These are phyloP conservation scores for Catharus fuscescens DNA, from an alignment of 2,113 vertebrate species.

Conservation along the genomic window DNA sequence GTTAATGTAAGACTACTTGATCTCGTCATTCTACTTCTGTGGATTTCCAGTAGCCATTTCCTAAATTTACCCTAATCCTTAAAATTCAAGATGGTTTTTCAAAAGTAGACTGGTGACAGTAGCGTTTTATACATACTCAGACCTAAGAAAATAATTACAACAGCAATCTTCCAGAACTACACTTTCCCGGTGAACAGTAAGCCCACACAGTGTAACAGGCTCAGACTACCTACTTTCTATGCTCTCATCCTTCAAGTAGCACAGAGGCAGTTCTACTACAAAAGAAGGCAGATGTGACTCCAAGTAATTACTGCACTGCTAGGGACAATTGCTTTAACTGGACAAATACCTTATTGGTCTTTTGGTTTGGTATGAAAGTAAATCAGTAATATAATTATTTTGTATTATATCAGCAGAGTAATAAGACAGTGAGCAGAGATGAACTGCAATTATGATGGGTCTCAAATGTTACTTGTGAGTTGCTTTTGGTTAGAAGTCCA, in stretches of 20 bases:
- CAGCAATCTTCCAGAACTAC: neutral
- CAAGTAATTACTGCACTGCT: neutral
- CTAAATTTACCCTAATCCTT: neutral
- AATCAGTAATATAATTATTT: neutral
- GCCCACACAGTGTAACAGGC: neutral
- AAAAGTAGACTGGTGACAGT: neutral
- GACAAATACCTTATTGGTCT: neutral
- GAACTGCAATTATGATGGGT: neutral
- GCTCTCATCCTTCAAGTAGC: neutral
- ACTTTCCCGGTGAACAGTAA: neutral
- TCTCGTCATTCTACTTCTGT: neutral
- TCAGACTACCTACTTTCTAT: neutral
- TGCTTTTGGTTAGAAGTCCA: neutral
- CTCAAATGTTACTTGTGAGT: neutral
- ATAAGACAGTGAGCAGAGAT: neutral
- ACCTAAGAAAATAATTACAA: neutral
- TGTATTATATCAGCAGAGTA: neutral
- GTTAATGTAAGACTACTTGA: neutral
- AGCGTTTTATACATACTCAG: neutral
- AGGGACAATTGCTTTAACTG: fast-evolving
- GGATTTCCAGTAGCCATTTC: neutral
- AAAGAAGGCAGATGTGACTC: neutral
- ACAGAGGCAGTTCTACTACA: neutral
- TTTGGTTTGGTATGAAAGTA: neutral
- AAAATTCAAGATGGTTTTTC: neutral